phyloP scores from a whole-genome alignment of 2,888 invertebrate species.

The Palloptera scutellata region DNA sequence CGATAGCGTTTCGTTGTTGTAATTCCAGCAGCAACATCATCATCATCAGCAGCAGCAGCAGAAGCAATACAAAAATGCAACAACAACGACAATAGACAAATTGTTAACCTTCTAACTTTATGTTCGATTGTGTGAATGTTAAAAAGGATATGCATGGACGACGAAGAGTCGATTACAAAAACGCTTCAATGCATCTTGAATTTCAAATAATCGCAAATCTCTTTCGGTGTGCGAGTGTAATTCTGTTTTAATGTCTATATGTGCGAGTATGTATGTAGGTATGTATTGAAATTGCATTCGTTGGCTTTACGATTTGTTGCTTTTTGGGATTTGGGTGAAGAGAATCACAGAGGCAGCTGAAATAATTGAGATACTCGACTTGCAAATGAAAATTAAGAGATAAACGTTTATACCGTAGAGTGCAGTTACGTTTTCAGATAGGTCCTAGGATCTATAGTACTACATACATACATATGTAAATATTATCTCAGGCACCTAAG shows the following conservation, averaged over 20 bases:
- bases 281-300: conserved; percentile 21
- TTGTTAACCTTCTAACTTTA: conserved; percentile 33
- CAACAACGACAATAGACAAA: conserved; percentile 17
- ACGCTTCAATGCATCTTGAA: conserved; percentile 61
- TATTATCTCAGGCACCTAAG: no score
- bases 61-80: conserved; percentile 27
- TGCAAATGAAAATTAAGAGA: conserved; percentile 47
- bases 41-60: conserved; percentile 16
- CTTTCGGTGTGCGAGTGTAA: conserved; percentile 12
- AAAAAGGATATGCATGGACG: conserved; percentile 15
- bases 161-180: conserved; percentile 46
- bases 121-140: conserved; percentile 12
- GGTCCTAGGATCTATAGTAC: no score
- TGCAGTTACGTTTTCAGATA: conserved; percentile 1
- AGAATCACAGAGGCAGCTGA: conserved; percentile 52
- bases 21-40: conserved; percentile 18
- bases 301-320: conserved; percentile 23
- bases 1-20: conserved; percentile 49
- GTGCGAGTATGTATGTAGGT: conserved; percentile 8
- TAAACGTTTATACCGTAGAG: conserved; percentile 29
- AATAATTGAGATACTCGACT: conserved; percentile 58
- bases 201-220: conserved; percentile 61
- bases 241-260: background rate
- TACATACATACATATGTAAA: no score
- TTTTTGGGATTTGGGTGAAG: conserved; percentile 22